A percentile compares a stretch with the other conserved stretches of the same genome.
Evolutionary conservation across 2,113 vertebrate genomes (phyloP).

Genomic region (Alosa alosa): DNA sequence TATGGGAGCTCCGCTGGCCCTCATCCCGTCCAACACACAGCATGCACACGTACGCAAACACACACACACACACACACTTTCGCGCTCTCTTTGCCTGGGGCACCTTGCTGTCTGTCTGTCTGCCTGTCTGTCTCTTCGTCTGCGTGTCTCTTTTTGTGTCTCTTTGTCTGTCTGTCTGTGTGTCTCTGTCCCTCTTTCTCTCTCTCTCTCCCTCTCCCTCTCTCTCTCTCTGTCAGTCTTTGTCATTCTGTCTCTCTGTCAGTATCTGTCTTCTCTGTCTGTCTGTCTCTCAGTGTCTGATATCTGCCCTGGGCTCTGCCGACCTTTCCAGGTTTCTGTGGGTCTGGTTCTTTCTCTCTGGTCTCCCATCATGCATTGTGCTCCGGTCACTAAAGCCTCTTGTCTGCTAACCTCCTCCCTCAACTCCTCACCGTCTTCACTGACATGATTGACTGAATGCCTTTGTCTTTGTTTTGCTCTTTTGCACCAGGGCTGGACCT

Average conservation of each 20-base stretch:
- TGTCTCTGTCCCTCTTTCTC: not conserved
- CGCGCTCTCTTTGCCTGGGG: not conserved
- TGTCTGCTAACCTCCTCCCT: not conserved
- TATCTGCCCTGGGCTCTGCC: not conserved
- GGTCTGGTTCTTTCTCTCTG: not conserved
- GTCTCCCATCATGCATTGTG: not conserved
- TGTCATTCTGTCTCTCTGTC: not conserved
- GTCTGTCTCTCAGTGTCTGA: not conserved
- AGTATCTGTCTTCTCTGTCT: not conserved
- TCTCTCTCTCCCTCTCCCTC: not conserved
- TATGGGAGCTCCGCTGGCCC: slow-evolving; percentile 56
- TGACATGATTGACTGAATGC: not conserved
- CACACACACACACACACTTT: not conserved
- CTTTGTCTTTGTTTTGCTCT: not conserved
- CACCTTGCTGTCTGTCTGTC: not conserved
- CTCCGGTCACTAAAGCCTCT: not conserved
- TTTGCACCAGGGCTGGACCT: not conserved
- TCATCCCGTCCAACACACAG: slow-evolving; percentile 34
- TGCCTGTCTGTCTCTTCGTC: not conserved
- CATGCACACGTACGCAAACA: not conserved
- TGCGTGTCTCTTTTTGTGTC: not conserved
- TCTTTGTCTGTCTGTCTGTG: not conserved
- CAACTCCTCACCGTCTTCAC: not conserved
- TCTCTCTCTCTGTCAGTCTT: not conserved
- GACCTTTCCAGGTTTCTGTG: not conserved